phyloP scores from a whole-genome alignment of 1,140 invertebrate species.

The Teleogryllus occipitalis region DNA sequence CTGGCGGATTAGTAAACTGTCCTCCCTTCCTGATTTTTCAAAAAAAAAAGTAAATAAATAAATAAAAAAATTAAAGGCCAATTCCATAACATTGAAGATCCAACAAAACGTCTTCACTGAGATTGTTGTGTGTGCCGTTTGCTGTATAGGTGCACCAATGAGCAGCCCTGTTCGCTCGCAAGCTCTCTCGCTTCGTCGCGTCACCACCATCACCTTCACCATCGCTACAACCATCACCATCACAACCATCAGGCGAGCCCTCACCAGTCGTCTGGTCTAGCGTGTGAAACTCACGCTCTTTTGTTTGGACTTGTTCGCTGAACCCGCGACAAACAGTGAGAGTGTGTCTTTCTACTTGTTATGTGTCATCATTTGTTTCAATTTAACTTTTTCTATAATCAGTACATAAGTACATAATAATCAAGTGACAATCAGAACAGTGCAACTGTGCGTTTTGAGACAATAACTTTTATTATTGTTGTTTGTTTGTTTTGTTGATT shows the following conservation, averaged over 20 bases:
- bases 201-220: background rate
- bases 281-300: background rate
- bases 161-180: background rate
- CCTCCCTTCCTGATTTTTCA: background rate
- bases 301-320: background rate
- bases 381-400: background rate
- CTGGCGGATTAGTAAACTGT: background rate
- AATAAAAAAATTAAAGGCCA: background rate
- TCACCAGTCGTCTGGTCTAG: background rate
- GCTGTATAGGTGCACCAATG: background rate
- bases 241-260: background rate
- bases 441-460: background rate
- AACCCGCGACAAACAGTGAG: background rate
- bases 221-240: background rate
- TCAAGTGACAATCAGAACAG: background rate
- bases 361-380: background rate
- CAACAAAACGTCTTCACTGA: background rate
- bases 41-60: background rate
- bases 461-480: background rate
- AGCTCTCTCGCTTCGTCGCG: background rate
- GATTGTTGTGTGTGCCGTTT: background rate
- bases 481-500: background rate
- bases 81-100: background rate
- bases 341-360: background rate
- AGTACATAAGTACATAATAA: background rate